Evolutionary conservation across 1,140 invertebrate species (phyloP), one percentile per base, ranked within the genome.

Genomic region (Papilio aristodemus): DNA sequence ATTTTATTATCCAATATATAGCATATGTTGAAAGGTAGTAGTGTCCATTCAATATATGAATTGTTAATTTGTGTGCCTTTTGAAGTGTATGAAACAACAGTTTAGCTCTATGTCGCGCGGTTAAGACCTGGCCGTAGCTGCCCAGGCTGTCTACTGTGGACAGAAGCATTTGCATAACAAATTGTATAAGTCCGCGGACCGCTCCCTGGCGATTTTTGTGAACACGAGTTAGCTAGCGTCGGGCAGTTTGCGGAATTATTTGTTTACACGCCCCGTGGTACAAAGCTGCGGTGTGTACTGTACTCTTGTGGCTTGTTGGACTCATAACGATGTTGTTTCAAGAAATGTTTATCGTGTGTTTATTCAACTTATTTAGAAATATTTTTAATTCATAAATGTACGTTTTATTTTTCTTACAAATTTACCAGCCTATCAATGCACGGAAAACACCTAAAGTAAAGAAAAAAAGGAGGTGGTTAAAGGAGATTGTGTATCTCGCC

Each of bases 131-230:
- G 39, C 38, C 59, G 71, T 58, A 32, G 64, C 59, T 66, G 59
- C 72, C 39, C 39, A 60, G 54, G 27, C 36, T 38, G 46, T 50
- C 46, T 50, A 66, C 46, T 69, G 39, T 59, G 54, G 54, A 68
- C 71, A 68, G 50, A 64, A 54, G 43, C 72, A 81, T 81, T 81
- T 81, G 74, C 79, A 81, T 81, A 79, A 75, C 79, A 81, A 79
- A 81, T 81, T 79, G 79, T 77, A 73, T 70, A 72, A 74, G 71
- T 69, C 75, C 68, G 70, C 68, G 57, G 70, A 41, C 54, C 10
- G 37, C 39, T 74, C 79, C 77, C 76, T n/a, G 25, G 76, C 69
- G 76, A 78, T 80, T 80, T 78, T 80, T 80, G 69, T 73, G 72
- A 77, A 74, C 72, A 74, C 32, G 70, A 72, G 69, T 69, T 74